Conservation (phyloP, 2,113 vertebrate species). For the Diglossa brunneiventris region DNA sequence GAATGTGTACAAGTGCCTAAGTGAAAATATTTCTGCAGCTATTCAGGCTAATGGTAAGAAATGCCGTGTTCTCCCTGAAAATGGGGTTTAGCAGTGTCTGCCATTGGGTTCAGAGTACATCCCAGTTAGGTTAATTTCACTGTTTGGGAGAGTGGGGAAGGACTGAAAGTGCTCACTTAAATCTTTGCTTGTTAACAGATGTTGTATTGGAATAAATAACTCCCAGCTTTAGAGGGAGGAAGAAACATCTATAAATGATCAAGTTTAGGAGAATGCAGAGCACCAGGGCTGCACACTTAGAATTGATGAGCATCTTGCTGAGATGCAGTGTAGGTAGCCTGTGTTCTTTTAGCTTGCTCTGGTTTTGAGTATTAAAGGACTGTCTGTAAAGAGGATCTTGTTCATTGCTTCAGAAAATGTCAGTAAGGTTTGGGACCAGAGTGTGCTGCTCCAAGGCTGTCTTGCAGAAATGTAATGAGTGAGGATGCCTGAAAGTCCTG, state of each 20-base stretch:
- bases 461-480: not conserved
- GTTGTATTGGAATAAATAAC: not conserved
- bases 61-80: not conserved
- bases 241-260: not conserved
- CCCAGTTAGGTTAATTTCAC: not conserved
- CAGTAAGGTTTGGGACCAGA: not conserved
- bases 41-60: constrained; percentile 94
- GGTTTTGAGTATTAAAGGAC: not conserved
- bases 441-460: not conserved
- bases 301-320: not conserved
- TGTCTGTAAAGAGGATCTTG: not conserved
- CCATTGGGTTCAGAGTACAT: not conserved
- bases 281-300: not conserved
- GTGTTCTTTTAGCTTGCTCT: not conserved
- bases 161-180: not conserved
- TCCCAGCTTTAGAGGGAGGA: not conserved
- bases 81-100: no score
- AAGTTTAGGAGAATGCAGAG: not conserved
- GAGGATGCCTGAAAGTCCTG: not conserved
- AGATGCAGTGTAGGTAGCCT: not conserved
- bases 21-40: constrained; percentile 99
- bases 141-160: not conserved
- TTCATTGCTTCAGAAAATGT: not conserved
- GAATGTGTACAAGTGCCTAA: constrained; percentile 99
- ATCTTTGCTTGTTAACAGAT: not conserved